A percentile compares a stretch with the other conserved stretches of the same genome.
phyloP scores from a whole-genome alignment of 2,113 vertebrate genomes.

The Lucifuga dentata region DNA sequence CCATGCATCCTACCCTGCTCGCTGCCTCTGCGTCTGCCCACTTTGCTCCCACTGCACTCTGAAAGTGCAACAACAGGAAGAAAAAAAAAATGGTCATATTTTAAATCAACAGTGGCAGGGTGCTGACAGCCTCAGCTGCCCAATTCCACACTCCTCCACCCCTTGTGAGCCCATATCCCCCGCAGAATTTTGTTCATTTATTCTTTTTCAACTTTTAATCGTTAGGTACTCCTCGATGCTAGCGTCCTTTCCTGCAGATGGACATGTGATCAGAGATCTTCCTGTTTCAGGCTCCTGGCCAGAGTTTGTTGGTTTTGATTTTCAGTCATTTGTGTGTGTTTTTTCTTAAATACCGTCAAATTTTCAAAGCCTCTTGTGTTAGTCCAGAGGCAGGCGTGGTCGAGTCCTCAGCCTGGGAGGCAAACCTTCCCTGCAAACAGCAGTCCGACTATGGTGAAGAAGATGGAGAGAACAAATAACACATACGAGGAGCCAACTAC shows the following conservation, averaged over 20 bases:
- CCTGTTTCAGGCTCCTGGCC: conserved; percentile 49
- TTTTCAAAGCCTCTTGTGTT: conserved; percentile 61
- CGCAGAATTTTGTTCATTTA: conserved; percentile 47
- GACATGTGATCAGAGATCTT: conserved; percentile 51
- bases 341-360: conserved; percentile 59
- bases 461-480: conserved; percentile 99
- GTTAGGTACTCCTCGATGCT: conserved; percentile 54
- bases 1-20: background rate
- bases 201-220: conserved; percentile 42
- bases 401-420: conserved; percentile 92
- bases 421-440: conserved; percentile 99
- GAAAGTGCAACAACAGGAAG: conserved; percentile 63
- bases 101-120: conserved; percentile 65
- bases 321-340: conserved; percentile 58
- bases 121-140: conserved; percentile 44
- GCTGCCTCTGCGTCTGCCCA: background rate
- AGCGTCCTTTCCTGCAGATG: conserved; percentile 28
- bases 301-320: conserved; percentile 66
- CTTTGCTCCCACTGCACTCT: background rate
- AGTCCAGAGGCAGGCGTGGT: conserved; percentile 57
- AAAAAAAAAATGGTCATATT: conserved; percentile 57
- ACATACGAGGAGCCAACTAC: conserved; percentile 99
- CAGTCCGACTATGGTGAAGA: conserved; percentile 99
- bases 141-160: conserved; percentile 26
- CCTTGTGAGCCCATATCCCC: conserved; percentile 27